These are phyloP conservation scores for Aethes cnicana DNA, from an alignment of 2,888 invertebrate genomes.

Conservation along the genomic window DNA sequence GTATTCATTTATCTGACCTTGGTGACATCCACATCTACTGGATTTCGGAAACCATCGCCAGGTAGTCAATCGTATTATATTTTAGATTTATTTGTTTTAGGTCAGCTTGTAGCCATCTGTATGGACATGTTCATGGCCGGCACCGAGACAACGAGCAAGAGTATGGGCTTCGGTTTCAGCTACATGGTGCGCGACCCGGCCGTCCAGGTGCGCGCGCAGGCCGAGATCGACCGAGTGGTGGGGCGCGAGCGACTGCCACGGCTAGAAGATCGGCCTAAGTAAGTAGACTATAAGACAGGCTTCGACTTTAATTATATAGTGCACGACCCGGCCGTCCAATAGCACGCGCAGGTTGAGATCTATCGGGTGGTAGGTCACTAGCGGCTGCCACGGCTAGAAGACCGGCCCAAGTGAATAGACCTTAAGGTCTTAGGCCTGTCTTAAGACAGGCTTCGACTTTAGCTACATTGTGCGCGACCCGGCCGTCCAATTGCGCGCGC, in stretches of 20 bases:
- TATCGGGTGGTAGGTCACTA: conserved; percentile 87
- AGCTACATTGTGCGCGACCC: conserved; percentile 88
- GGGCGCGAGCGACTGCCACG: conserved; percentile 86
- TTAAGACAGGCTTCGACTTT: conserved; percentile 66
- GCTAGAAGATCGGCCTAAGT: conserved; percentile 87
- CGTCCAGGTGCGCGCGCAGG: conserved; percentile 88
- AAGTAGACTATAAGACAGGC: conserved; percentile 45
- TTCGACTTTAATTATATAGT: conserved; percentile 86
- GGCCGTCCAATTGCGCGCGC: conserved; percentile 88
- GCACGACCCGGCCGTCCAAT: conserved; percentile 87
- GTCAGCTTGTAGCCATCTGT: conserved; percentile 89
- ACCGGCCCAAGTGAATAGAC: conserved; percentile 84
- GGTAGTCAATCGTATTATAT: too few species aligned
- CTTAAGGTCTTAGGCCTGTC: too few species aligned
- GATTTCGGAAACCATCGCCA: too few species aligned
- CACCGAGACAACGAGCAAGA: conserved; percentile 92
- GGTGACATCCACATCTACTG: too few species aligned
- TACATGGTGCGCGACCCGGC: conserved; percentile 87
- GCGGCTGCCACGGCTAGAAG: conserved; percentile 86
- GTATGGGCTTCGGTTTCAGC: conserved; percentile 89
- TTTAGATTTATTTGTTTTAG: too few species aligned
- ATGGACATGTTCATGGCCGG: conserved; percentile 94
- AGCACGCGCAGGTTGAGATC: conserved; percentile 89
- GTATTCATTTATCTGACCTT: too few species aligned
- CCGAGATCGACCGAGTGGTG: conserved; percentile 89